Evolutionary conservation across 1,140 invertebrate genomes (phyloP).

Genomic region (Rhagoletis pomonella): DNA sequence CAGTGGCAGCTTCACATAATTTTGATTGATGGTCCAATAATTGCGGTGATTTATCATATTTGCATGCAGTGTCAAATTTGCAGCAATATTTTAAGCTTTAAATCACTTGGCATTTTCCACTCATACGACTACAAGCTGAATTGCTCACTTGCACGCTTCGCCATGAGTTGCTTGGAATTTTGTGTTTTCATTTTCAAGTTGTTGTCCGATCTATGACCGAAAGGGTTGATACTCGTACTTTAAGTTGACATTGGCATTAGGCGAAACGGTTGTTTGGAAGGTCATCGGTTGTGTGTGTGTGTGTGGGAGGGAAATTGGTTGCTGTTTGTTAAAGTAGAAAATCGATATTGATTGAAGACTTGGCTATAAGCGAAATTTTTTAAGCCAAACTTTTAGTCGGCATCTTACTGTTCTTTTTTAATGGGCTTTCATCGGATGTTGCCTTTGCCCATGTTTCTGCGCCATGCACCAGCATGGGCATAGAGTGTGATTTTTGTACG

Average conservation of each 20-base stretch:
- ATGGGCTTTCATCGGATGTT: too few species aligned
- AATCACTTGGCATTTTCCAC: slow-evolving; percentile 30
- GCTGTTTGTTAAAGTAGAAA: too few species aligned
- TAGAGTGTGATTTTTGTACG: too few species aligned
- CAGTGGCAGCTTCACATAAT: slow-evolving; percentile 63
- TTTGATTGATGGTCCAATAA: slow-evolving; percentile 73
- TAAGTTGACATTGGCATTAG: slow-evolving; percentile 40
- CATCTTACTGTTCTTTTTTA: too few species aligned
- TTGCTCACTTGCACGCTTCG: background rate
- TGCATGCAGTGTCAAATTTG: slow-evolving; percentile 57
- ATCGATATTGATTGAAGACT: too few species aligned
- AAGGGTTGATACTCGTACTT: slow-evolving; percentile 12
- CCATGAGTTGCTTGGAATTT: background rate
- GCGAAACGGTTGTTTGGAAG: background rate
- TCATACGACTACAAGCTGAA: background rate
- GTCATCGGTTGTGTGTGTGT: too few species aligned
- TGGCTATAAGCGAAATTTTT: too few species aligned
- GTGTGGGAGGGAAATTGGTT: too few species aligned
- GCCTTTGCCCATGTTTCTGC: too few species aligned
- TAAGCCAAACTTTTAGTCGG: too few species aligned
- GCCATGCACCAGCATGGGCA: too few species aligned
- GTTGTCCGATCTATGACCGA: background rate
- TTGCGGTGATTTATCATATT: slow-evolving; percentile 73
- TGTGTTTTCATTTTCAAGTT: background rate
- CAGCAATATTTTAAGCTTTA: slow-evolving; percentile 48